Percentiles rank a stretch among this genome's conserved stretches.
These are phyloP conservation scores for Melanostoma mellinum DNA, from an alignment of 2,888 invertebrate genomes.

Conservation along the genomic window DNA sequence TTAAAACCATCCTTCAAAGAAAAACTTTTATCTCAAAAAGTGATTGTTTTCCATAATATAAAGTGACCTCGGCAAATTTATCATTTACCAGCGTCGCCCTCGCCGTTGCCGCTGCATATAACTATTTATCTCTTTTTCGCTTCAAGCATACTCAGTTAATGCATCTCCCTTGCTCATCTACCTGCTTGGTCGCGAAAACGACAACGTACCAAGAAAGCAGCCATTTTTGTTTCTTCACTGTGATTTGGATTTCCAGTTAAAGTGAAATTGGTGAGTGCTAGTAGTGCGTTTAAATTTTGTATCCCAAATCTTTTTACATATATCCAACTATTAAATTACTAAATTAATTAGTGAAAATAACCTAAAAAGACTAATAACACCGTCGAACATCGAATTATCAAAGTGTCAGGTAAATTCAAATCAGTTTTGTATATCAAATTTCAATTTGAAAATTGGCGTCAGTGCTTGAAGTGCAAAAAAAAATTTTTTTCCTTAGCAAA, in stretches of 20 bases:
- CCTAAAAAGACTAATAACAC: slow-evolving; percentile 4
- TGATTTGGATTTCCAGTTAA: slow-evolving; percentile 72
- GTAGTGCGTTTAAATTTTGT: slow-evolving; percentile 39
- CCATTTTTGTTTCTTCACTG: slow-evolving; percentile 63
- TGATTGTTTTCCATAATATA: slow-evolving; percentile 49
- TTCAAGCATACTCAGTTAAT: background rate
- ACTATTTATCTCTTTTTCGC: slow-evolving; percentile 1
- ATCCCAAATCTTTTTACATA: slow-evolving; percentile 34
- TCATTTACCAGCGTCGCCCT: slow-evolving; percentile 15
- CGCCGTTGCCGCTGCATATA: slow-evolving; percentile 42
- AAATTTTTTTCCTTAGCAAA: slow-evolving; percentile 21
- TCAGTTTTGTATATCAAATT: slow-evolving; percentile 21
- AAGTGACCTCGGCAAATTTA: slow-evolving; percentile 62
- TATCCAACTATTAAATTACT: slow-evolving; percentile 31
- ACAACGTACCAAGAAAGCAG: slow-evolving; percentile 66
- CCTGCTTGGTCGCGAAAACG: slow-evolving; percentile 61
- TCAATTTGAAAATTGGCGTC: slow-evolving; percentile 59
- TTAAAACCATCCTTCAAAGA: background rate
- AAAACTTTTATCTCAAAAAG: slow-evolving; percentile 15
- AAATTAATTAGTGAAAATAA: slow-evolving; percentile 34
- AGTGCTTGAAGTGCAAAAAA: slow-evolving; percentile 39
- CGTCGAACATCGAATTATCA: slow-evolving; percentile 23
- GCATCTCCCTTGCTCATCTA: slow-evolving; percentile 43
- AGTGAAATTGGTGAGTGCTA: slow-evolving; percentile 71
- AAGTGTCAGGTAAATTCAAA: slow-evolving; percentile 54